Evolutionary conservation across 2,113 vertebrate genomes (phyloP).

Genomic region (Syngnathus floridae): DNA sequence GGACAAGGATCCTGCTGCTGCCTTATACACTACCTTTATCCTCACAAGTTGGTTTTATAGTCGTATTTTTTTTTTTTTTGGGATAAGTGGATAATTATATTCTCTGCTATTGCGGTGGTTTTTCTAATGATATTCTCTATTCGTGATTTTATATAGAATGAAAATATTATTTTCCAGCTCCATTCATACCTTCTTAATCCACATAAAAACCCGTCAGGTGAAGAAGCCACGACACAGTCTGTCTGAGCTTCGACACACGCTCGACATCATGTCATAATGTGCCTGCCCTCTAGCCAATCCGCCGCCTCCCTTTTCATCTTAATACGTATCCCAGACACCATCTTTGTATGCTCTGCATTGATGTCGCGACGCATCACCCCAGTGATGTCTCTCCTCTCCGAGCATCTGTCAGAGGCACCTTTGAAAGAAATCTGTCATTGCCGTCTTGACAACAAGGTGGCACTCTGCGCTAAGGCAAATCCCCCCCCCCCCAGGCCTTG

Average conservation of each 20-base stretch:
- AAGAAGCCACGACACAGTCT: conserved; percentile 22
- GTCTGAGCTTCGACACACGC: conserved; percentile 12
- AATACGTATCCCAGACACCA: conserved; percentile 29
- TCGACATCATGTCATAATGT: conserved; percentile 25
- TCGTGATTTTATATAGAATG: neutral
- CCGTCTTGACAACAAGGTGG: conserved; percentile 78
- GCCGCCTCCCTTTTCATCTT: conserved; percentile 32
- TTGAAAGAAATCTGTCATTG: conserved; percentile 71
- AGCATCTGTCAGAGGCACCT: conserved; percentile 50
- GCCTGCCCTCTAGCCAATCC: conserved; percentile 33
- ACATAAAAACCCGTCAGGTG: neutral
- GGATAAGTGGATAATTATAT: neutral
- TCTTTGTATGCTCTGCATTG: conserved; percentile 27
- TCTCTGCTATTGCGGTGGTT: neutral
- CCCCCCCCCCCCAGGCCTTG: conserved; percentile 73
- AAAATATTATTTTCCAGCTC: neutral
- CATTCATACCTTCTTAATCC: neutral
- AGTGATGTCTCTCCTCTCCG: conserved; percentile 35
- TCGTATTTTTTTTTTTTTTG: conserved; percentile 3
- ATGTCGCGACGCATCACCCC: conserved; percentile 36
- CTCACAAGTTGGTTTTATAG: conserved; percentile 2
- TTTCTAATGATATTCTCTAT: neutral
- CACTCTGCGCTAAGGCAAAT: conserved; percentile 77
- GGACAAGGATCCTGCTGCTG: conserved; percentile 18
- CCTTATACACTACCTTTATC: neutral